Conservation (phyloP, 2,113 vertebrate species). For the Python bivittatus region DNA sequence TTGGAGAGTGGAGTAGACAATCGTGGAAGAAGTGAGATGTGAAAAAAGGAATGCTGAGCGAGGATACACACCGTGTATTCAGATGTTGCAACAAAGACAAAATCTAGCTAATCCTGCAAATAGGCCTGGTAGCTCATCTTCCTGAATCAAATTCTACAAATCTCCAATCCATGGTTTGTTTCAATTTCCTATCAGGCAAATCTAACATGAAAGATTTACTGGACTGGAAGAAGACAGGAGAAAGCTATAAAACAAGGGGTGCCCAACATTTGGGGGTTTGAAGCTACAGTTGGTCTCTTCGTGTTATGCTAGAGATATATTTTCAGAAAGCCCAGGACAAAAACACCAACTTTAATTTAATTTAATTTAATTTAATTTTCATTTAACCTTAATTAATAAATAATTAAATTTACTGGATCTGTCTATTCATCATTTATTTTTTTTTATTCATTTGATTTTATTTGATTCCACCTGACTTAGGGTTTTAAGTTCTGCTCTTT, state of each 20-base stretch:
- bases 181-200: neutral
- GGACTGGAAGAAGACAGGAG: neutral
- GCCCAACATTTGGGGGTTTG: neutral
- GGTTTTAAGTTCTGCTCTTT: too few relatives aligned
- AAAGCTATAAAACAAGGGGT: neutral
- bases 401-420: neutral
- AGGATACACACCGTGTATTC: neutral
- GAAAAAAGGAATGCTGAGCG: neutral
- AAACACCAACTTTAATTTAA: neutral
- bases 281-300: neutral
- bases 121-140: neutral
- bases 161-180: neutral
- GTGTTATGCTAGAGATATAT: neutral
- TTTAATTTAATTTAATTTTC: neutral
- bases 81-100: neutral
- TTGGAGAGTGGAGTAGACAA: neutral
- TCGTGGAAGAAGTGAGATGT: neutral
- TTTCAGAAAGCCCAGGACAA: neutral
- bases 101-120: neutral
- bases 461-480: neutral
- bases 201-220: neutral
- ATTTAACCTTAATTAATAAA: neutral
- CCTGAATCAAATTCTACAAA: neutral
- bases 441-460: too few relatives aligned
- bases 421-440: neutral